Conservation (phyloP, 2,113 vertebrate species). For the Plotosus lineatus region DNA sequence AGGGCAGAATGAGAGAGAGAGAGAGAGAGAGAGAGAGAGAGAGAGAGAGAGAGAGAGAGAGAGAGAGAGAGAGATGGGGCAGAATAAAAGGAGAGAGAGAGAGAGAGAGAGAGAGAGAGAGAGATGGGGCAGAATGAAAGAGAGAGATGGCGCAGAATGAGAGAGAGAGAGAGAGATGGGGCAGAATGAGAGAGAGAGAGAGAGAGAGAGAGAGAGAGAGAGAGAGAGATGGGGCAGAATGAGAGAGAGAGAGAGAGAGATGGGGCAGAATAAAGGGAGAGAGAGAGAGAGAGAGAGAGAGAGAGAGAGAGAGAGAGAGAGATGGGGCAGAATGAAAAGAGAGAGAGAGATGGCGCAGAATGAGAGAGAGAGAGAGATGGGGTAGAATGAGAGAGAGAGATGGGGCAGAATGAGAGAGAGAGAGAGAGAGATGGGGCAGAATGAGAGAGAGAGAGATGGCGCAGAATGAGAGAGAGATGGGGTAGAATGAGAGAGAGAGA, state of each 20-base stretch:
- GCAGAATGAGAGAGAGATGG: too few species aligned
- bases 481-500: too few species aligned
- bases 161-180: too few species aligned
- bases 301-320: constrained; percentile 64
- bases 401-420: too few species aligned
- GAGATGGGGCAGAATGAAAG: too few species aligned
- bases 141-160: too few species aligned
- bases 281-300: constrained; percentile 58
- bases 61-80: constrained; percentile 33
- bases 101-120: too few species aligned
- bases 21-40: constrained; percentile 52
- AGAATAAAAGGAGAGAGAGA: not conserved
- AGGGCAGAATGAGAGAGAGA: constrained; percentile 71
- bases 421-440: constrained; percentile 37
- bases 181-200: constrained; percentile 42
- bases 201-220: constrained; percentile 75
- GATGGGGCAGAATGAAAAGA: too few species aligned
- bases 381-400: not conserved
- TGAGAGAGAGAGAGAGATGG: constrained; percentile 44
- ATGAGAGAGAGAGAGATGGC: too few species aligned
- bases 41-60: constrained; percentile 50
- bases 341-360: constrained; percentile 52
- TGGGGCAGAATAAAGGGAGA: not conserved
- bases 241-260: not conserved
- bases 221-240: constrained; percentile 50